Evolutionary conservation across 2,888 invertebrate genomes (phyloP), one percentile per base, ranked within the genome.

Genomic region (Venusia cambrica): DNA sequence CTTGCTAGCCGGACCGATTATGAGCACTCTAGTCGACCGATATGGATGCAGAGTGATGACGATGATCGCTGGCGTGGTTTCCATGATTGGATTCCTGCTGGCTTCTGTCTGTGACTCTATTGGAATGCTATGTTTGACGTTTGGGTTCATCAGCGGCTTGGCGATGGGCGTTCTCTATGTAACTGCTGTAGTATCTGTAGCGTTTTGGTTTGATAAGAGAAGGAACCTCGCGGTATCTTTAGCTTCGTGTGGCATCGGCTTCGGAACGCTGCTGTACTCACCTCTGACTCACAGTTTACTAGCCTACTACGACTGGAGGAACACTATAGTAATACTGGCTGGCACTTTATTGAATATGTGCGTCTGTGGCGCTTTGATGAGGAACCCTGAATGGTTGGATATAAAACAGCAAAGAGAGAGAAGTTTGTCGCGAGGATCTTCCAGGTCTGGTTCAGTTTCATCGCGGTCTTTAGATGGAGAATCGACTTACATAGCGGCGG

Each of bases 171-270:
- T 95, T 38, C 91, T 94, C 53, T 96, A 96, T 67, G 96, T 96
- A 8, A 94, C 96, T 1, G 94, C 95, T 3, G 96, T 97, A 2
- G 96, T 97, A 0, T 93, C 94, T 19, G 94, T 97, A 19, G 96
- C 97, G 0, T 96, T 95, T 68, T 97, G 96, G 93, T 97, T 97
- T 61, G 96, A 97, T 59, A 94, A 94, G 66, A 92, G 92, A 66
- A 89, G 96, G 29, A 94, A 94, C 13, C 87, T 96, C 43, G 97
- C 97, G 1, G 95, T 96, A 1, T 94, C 96, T 3, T 80, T 97
- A 34, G 94, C 95, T 0, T 95, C 95, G 0, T 95, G 95, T 46
- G 96, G 97, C 1, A 94, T 95, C 0, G 96, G 96, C 0, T 92
- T 96, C 38, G 97, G 97, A 8, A 97, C 97, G 0, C 92, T 96